A percentile compares a stretch with the other conserved stretches of the same genome.
Conservation (phyloP, 2,113 vertebrate species). For the Melanostigma gelatinosum region DNA sequence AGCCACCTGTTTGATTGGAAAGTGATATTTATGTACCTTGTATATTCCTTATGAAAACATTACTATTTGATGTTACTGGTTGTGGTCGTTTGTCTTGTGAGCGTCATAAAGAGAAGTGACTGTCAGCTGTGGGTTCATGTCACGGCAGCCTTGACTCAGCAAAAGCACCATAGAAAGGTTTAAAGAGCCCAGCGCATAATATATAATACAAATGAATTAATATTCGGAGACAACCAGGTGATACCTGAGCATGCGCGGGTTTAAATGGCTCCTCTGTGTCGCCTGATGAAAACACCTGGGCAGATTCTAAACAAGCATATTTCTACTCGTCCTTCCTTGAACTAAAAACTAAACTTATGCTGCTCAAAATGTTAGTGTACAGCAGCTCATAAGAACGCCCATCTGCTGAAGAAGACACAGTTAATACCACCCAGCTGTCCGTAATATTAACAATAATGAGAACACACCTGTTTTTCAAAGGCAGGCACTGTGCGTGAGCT, state of each 20-base stretch:
- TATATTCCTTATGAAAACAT: neutral
- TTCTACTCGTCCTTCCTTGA: neutral
- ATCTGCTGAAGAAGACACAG: neutral
- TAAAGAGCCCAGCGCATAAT: neutral
- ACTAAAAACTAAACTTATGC: neutral
- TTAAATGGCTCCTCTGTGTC: slow-evolving; percentile 11
- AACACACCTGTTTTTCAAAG: slow-evolving; percentile 65
- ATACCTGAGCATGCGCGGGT: slow-evolving; percentile 30
- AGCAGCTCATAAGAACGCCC: neutral
- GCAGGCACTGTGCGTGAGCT: slow-evolving; percentile 59
- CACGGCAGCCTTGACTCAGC: slow-evolving; percentile 1
- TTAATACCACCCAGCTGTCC: neutral
- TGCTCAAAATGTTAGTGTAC: neutral
- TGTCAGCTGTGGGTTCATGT: neutral
- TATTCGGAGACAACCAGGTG: neutral
- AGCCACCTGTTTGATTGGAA: neutral
- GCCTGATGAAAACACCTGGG: slow-evolving; percentile 31
- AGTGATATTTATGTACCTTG: neutral
- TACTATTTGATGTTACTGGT: neutral
- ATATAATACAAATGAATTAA: neutral
- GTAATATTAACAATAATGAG: neutral
- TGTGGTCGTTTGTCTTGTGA: neutral
- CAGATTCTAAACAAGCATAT: neutral
- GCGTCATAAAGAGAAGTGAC: neutral
- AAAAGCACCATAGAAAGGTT: neutral